phyloP scores from a whole-genome alignment of 2,888 invertebrate species.

The Cactoblastis cactorum region DNA sequence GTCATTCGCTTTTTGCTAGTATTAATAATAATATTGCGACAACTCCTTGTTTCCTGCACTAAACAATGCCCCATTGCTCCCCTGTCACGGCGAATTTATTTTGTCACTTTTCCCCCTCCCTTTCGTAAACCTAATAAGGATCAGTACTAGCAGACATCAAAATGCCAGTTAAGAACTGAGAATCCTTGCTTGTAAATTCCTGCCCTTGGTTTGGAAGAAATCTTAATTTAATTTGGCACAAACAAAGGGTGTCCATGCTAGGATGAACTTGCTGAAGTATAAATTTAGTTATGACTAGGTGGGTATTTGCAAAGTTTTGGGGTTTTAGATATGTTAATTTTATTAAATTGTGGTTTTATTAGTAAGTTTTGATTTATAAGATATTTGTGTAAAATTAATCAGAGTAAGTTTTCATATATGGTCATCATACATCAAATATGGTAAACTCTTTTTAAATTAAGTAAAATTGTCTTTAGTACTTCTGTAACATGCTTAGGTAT shows the following conservation, averaged over 20 bases:
- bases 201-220: slow-evolving; percentile 43
- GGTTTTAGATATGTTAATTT: neutral
- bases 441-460: too few species aligned
- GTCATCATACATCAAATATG: too few species aligned
- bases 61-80: slow-evolving; percentile 23
- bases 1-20: too few species aligned
- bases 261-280: slow-evolving; percentile 38
- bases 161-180: slow-evolving; percentile 44
- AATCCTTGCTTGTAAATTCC: slow-evolving; percentile 36
- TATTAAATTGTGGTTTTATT: neutral
- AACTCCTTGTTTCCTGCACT: neutral
- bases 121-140: slow-evolving; percentile 60
- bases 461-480: too few species aligned
- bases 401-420: too few species aligned
- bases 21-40: neutral
- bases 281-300: slow-evolving; percentile 20
- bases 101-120: slow-evolving; percentile 39
- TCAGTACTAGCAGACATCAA: slow-evolving; percentile 46
- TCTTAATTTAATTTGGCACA: slow-evolving; percentile 57
- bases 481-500: too few species aligned
- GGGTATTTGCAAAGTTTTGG: slow-evolving; percentile 19
- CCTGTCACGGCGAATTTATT: slow-evolving; percentile 54
- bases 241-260: slow-evolving; percentile 43
- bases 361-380: neutral
- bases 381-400: too few species aligned